Conservation (phyloP, 2,888 invertebrate genomes). For the Acleris sparsana region DNA sequence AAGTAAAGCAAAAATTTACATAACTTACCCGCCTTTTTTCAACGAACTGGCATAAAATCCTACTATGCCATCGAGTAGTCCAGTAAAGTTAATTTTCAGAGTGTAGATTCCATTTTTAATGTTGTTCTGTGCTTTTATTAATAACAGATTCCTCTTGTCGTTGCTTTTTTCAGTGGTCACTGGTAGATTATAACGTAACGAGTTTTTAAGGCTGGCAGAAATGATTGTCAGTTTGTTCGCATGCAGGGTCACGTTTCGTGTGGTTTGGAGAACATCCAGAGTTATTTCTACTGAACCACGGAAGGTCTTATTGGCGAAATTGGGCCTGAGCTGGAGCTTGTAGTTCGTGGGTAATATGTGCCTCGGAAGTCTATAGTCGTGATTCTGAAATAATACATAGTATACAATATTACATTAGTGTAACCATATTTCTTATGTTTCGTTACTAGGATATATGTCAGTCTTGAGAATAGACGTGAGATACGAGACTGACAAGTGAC, state of each 20-base stretch:
- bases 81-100: slow-evolving; percentile 76
- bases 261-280: slow-evolving; percentile 67
- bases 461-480: too few species aligned
- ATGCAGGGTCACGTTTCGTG: slow-evolving; percentile 83
- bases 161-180: slow-evolving; percentile 43
- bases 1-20: neutral
- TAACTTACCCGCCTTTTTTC: slow-evolving; percentile 73
- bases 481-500: too few species aligned
- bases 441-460: too few species aligned
- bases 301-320: slow-evolving; percentile 81
- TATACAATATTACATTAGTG: too few species aligned
- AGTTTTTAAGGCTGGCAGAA: slow-evolving; percentile 45
- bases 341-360: slow-evolving; percentile 86
- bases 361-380: slow-evolving; percentile 77
- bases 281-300: slow-evolving; percentile 82
- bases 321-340: slow-evolving; percentile 86
- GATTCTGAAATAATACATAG: slow-evolving; percentile 49
- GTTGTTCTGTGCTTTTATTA: slow-evolving; percentile 59
- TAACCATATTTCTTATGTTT: too few species aligned
- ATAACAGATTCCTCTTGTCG: slow-evolving; percentile 66
- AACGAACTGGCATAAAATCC: slow-evolving; percentile 84
- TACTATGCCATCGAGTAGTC: slow-evolving; percentile 79
- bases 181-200: slow-evolving; percentile 40
- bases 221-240: slow-evolving; percentile 82
- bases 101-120: slow-evolving; percentile 58